Conservation (phyloP, 2,888 invertebrate genomes). For the Tenthredo livida region DNA sequence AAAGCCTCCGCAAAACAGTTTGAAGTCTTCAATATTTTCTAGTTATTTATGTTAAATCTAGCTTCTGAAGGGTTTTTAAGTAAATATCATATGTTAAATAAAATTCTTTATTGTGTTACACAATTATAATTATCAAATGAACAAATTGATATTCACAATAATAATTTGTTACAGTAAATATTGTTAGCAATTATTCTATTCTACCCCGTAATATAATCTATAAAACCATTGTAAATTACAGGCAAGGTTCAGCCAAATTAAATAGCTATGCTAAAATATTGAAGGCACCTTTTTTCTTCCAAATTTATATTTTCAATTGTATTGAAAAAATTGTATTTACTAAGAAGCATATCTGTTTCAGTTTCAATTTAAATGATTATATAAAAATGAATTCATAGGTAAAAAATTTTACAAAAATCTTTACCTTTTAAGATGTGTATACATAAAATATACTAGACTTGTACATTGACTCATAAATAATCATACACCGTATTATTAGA, state of each 20-base stretch:
- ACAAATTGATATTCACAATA: slow-evolving; percentile 14
- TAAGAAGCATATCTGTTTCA: background rate
- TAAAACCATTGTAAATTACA: slow-evolving; percentile 24
- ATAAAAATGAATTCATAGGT: background rate
- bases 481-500: background rate
- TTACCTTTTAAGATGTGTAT: background rate
- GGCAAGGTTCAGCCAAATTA: background rate
- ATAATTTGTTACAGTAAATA: background rate
- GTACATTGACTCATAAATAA: background rate
- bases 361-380: background rate
- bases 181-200: background rate
- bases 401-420: background rate
- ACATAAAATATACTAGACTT: background rate
- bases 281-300: background rate
- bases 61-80: background rate
- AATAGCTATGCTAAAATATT: background rate
- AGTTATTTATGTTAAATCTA: background rate
- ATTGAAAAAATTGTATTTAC: background rate
- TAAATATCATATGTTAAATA: slow-evolving; percentile 9
- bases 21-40: background rate
- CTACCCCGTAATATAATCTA: slow-evolving; percentile 14
- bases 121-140: background rate
- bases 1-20: background rate
- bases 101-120: slow-evolving; percentile 29
- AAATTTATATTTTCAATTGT: background rate